Conservation (phyloP, 2,888 invertebrate species). For the Megaustenia siamemsis region DNA sequence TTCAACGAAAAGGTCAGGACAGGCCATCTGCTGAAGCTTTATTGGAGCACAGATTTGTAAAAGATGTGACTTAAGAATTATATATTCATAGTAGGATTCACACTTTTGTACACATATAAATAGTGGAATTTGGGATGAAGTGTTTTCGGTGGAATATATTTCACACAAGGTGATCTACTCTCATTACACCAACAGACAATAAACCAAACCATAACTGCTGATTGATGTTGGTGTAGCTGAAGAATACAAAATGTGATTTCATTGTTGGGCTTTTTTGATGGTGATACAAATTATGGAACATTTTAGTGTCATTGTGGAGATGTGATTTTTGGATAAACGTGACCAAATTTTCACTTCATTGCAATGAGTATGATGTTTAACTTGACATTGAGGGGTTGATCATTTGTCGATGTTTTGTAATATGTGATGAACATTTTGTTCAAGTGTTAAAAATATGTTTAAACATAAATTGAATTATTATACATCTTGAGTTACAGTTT, state of each 20-base stretch:
- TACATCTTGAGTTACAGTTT: too few species aligned
- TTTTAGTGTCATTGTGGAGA: not conserved
- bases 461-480: too few species aligned
- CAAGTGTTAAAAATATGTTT: not conserved
- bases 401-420: not conserved
- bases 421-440: not conserved
- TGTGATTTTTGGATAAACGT: not conserved
- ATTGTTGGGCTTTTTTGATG: not conserved
- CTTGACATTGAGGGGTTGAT: not conserved
- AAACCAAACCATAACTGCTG: not conserved
- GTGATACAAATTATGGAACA: not conserved
- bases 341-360: not conserved
- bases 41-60: constrained; percentile 63
- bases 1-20: constrained; percentile 69
- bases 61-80: constrained; percentile 52
- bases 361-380: not conserved
- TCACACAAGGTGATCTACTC: not conserved
- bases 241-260: not conserved
- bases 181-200: not conserved
- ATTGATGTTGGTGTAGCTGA: not conserved
- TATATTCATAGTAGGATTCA: constrained; percentile 5
- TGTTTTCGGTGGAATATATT: not conserved
- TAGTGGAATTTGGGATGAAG: not conserved
- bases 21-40: constrained; percentile 76
- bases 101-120: not conserved